These are phyloP conservation scores for Notospermus geniculatus DNA, from an alignment of 1,140 invertebrate species.

Conservation along the genomic window DNA sequence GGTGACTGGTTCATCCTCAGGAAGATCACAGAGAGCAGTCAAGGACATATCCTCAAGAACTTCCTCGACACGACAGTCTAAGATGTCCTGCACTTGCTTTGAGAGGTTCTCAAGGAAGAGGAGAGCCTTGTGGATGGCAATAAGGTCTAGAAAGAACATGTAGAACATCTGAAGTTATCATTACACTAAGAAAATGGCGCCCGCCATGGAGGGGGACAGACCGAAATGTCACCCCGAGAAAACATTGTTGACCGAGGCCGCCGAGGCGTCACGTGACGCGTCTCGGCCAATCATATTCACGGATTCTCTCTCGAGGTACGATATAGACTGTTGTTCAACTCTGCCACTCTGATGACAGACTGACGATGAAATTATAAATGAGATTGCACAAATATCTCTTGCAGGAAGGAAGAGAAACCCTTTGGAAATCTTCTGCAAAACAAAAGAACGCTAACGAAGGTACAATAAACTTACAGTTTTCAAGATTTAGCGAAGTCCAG, in stretches of 20 bases:
- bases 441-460: neutral
- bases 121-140: constrained; percentile 41
- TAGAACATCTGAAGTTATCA: constrained; percentile 11
- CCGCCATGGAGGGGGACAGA: no score
- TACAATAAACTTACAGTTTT: constrained; percentile 73
- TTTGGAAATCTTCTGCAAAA: neutral
- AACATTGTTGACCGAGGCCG: no score
- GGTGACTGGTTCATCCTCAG: constrained; percentile 75
- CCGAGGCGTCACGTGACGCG: no score
- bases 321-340: neutral
- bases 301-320: no score
- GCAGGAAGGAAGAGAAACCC: neutral
- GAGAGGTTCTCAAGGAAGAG: constrained; percentile 45
- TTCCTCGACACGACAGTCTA: constrained; percentile 83
- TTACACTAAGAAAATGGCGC: no score
- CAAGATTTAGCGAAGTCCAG: constrained; percentile 78
- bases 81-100: constrained; percentile 78
- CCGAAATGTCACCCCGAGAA: no score
- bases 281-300: no score
- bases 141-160: constrained; percentile 36
- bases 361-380: no score
- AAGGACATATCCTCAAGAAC: constrained; percentile 83
- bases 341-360: neutral
- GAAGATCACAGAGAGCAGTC: constrained; percentile 74
- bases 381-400: no score